A percentile compares a stretch with the other conserved stretches of the same genome.
Conservation (phyloP, 2,113 vertebrate genomes). For the Callaeas wilsoni region DNA sequence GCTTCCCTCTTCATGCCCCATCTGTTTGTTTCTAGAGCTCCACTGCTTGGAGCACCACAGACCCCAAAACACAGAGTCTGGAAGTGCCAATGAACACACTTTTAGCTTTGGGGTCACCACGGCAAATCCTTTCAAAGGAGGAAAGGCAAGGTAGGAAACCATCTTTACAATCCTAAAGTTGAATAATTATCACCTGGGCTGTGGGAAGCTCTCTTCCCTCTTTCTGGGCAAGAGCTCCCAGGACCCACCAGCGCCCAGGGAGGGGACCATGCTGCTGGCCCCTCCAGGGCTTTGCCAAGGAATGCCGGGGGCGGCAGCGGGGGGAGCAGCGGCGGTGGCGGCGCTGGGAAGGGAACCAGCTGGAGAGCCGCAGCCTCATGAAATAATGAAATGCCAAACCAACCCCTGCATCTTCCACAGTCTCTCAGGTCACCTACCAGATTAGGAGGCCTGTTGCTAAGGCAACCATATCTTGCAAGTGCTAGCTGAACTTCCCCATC, state of each 20-base stretch:
- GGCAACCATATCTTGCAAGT: constrained; percentile 89
- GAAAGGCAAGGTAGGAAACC: neutral
- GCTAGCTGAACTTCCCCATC: constrained; percentile 83
- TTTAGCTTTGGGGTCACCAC: fast-evolving
- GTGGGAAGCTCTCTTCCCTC: neutral
- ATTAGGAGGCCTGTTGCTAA: constrained; percentile 91
- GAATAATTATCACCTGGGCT: neutral
- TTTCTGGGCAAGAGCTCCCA: neutral
- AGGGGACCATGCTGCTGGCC: neutral
- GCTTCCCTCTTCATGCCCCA: neutral
- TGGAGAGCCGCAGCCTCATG: constrained; percentile 78
- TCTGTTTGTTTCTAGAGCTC: neutral
- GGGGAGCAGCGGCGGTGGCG: constrained; percentile 45
- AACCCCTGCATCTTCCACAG: constrained; percentile 80
- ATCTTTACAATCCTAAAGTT: neutral
- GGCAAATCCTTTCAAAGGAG: neutral
- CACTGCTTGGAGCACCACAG: neutral
- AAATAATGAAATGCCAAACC: constrained; percentile 86
- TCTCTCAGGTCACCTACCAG: constrained; percentile 92
- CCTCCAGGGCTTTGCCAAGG: constrained; percentile 53
- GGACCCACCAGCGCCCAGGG: neutral
- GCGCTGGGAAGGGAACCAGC: constrained; percentile 77
- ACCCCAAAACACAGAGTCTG: neutral
- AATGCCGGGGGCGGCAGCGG: constrained; percentile 61
- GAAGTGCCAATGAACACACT: fast-evolving